phyloP scores from a whole-genome alignment of 2,797 vertebrate genomes.

The Enteromius radiatus region DNA sequence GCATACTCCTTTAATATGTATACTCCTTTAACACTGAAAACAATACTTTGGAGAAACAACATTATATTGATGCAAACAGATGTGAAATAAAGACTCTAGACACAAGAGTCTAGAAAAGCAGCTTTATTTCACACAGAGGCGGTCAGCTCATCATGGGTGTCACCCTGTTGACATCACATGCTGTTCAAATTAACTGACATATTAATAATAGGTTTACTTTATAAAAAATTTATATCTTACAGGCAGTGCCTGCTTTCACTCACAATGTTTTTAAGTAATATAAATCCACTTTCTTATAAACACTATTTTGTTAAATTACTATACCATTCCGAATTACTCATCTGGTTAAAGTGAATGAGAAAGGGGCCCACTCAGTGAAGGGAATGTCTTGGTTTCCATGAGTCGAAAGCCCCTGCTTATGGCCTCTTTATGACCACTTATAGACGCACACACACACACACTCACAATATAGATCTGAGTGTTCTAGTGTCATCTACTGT shows the following conservation, averaged over 20 bases:
- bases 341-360: not conserved
- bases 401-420: not conserved
- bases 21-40: not conserved
- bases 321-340: not conserved
- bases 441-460: not conserved
- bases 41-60: not conserved
- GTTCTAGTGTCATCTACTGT: not conserved
- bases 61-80: not conserved
- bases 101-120: not conserved
- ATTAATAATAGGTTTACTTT: not conserved
- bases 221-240: not conserved
- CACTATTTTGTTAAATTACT: not conserved
- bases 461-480: not conserved
- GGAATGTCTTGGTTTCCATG: not conserved
- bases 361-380: not conserved
- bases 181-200: not conserved
- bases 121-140: not conserved
- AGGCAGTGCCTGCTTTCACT: constrained; percentile 1
- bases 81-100: not conserved
- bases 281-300: not conserved
- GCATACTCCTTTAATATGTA: not conserved
- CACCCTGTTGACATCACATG: not conserved
- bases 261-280: not conserved
- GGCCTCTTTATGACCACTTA: constrained; percentile 2
- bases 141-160: not conserved